phyloP scores from a whole-genome alignment of 2,888 invertebrate genomes.

The Drosophila peninsularis region DNA sequence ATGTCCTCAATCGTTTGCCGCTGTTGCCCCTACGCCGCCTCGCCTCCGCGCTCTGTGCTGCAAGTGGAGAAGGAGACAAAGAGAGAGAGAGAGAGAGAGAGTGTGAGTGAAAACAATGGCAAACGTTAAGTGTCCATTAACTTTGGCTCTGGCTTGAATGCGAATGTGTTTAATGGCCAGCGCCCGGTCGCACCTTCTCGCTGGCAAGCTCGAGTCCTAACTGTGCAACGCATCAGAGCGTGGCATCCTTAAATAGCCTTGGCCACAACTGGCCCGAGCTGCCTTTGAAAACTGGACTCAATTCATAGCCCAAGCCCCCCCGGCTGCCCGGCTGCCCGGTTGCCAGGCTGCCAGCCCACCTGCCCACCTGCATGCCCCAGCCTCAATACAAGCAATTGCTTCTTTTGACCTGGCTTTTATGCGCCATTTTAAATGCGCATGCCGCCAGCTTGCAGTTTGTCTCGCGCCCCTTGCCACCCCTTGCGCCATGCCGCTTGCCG shows the following conservation, averaged over 20 bases:
- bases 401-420: slow-evolving; percentile 63
- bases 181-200: slow-evolving; percentile 59
- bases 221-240: slow-evolving; percentile 75
- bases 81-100: background rate
- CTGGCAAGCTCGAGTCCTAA: slow-evolving; percentile 64
- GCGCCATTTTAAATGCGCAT: slow-evolving; percentile 61
- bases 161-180: slow-evolving; percentile 20
- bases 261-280: slow-evolving; percentile 54
- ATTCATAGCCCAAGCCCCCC: slow-evolving; percentile 28
- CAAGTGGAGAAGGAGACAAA: background rate
- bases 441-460: slow-evolving; percentile 34
- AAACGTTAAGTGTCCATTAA: slow-evolving; percentile 44
- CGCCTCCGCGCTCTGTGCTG: slow-evolving; percentile 16
- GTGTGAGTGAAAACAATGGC: slow-evolving; percentile 18
- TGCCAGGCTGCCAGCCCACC: background rate
- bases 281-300: slow-evolving; percentile 51
- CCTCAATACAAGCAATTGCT: slow-evolving; percentile 33
- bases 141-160: slow-evolving; percentile 13
- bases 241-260: slow-evolving; percentile 78
- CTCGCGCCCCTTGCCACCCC: background rate
- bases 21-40: slow-evolving; percentile 19
- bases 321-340: background rate
- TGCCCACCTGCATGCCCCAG: slow-evolving; percentile 1
- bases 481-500: slow-evolving; percentile 9
- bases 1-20: slow-evolving; percentile 20